A percentile compares a stretch with the other conserved stretches of the same genome.
phyloP scores from a whole-genome alignment of 2,113 vertebrate species.

The Paralichthys olivaceus region DNA sequence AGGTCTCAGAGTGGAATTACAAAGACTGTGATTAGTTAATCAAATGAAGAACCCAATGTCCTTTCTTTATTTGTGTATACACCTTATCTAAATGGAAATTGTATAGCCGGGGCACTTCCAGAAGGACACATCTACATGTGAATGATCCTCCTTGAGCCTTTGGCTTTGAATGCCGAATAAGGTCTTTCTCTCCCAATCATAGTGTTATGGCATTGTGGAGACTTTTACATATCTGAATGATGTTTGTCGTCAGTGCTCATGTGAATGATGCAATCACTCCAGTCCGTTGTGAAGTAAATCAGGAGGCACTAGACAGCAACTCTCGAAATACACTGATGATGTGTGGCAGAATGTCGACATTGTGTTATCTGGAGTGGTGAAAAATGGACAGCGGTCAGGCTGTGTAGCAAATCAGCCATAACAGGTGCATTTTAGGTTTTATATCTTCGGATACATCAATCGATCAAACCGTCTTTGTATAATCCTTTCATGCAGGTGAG shows the following conservation, averaged over 20 bases:
- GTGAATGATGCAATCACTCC: slow-evolving; percentile 75
- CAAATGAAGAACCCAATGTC: slow-evolving; percentile 80
- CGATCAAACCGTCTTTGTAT: no score
- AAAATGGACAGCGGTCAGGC: background rate
- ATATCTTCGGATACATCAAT: background rate
- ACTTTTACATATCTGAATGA: slow-evolving; percentile 70
- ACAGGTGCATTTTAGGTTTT: background rate
- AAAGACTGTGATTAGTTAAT: slow-evolving; percentile 87
- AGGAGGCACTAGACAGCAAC: slow-evolving; percentile 56
- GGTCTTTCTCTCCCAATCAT: slow-evolving; percentile 77
- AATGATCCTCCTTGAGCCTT: slow-evolving; percentile 74
- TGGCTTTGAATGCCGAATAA: slow-evolving; percentile 67
- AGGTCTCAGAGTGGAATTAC: slow-evolving; percentile 78
- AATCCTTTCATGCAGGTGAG: no score
- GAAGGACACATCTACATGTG: slow-evolving; percentile 81
- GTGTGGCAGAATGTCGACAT: slow-evolving; percentile 65
- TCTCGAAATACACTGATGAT: slow-evolving; percentile 56
- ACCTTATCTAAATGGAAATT: slow-evolving; percentile 82
- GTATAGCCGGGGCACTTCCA: slow-evolving; percentile 72
- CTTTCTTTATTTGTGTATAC: slow-evolving; percentile 79
- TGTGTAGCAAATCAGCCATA: background rate
- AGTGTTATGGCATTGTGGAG: slow-evolving; percentile 68
- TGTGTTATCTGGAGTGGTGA: slow-evolving; percentile 40
- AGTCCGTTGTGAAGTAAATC: slow-evolving; percentile 64
- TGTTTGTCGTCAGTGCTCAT: slow-evolving; percentile 65